Conservation (phyloP, 2,113 vertebrate genomes). For the Rhinolophus sinicus region DNA sequence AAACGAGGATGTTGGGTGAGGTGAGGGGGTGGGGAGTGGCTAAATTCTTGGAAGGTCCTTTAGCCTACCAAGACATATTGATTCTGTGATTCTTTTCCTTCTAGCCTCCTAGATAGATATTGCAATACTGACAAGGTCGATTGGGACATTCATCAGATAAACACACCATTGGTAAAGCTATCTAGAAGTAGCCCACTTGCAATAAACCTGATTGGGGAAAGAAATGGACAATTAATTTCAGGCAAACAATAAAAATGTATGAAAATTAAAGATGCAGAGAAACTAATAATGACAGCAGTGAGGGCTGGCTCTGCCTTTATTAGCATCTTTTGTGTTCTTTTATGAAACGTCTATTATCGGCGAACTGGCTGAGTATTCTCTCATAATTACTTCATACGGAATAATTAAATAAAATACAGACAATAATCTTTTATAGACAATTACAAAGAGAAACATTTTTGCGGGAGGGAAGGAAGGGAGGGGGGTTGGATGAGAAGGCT, state of each 20-base stretch:
- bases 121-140: slow-evolving; percentile 68
- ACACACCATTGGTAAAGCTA: slow-evolving; percentile 40
- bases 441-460: slow-evolving; percentile 81
- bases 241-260: slow-evolving; percentile 79
- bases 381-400: slow-evolving; percentile 85
- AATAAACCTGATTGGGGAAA: slow-evolving; percentile 72
- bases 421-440: slow-evolving; percentile 85
- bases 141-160: slow-evolving; percentile 60
- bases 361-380: slow-evolving; percentile 79
- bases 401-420: slow-evolving; percentile 86
- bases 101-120: slow-evolving; percentile 45
- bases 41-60: neutral
- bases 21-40: too few species aligned
- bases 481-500: neutral
- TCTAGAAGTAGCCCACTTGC: slow-evolving; percentile 59
- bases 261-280: slow-evolving; percentile 76
- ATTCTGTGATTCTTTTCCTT: slow-evolving; percentile 31
- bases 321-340: slow-evolving; percentile 78
- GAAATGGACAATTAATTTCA: slow-evolving; percentile 77
- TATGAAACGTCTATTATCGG: slow-evolving; percentile 79
- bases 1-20: neutral
- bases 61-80: neutral
- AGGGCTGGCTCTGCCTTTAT: slow-evolving; percentile 79
- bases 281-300: slow-evolving; percentile 73
- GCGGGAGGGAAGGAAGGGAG: slow-evolving; percentile 59